Evolutionary conservation across 2,888 invertebrate species (phyloP).

Genomic region (Eumacrocentrus americanus): DNA sequence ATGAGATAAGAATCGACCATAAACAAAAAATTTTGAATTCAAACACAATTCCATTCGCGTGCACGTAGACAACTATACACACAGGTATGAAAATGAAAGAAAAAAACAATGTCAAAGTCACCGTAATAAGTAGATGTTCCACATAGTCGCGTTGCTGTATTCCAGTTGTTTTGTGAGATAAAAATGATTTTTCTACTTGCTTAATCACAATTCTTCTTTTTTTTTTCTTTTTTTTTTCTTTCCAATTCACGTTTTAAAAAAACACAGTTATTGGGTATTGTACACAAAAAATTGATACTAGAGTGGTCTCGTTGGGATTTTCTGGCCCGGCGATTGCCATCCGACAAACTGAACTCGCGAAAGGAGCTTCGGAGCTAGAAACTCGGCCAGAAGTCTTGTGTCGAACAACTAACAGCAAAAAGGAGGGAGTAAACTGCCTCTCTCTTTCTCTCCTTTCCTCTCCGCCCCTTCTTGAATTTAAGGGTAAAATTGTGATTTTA

Average conservation of each 20-base stretch:
- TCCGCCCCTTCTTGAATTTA: background rate
- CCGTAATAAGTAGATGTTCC: background rate
- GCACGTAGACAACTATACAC: background rate
- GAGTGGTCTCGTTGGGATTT: too few species aligned
- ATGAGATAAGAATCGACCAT: too few species aligned
- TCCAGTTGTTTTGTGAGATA: background rate
- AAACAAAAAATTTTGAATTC: too few species aligned
- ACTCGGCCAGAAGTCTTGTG: conserved; percentile 17
- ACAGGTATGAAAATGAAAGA: conserved; percentile 2
- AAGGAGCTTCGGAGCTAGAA: conserved; percentile 28
- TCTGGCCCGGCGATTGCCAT: conserved; percentile 16
- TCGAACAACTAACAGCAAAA: background rate
- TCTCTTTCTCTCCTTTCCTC: background rate
- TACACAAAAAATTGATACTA: too few species aligned
- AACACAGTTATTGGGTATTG: too few species aligned
- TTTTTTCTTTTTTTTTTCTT: background rate
- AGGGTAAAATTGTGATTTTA: background rate
- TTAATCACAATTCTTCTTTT: background rate
- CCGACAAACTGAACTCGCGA: conserved; percentile 36
- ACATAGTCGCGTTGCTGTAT: background rate
- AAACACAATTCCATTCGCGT: too few species aligned
- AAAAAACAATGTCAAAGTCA: background rate
- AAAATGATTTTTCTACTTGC: background rate
- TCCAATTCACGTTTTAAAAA: too few species aligned
- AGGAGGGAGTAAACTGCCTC: background rate